Base-by-base conservation (phyloP, 2,113 vertebrate genomes). In the Scalopus aquaticus region DNA sequence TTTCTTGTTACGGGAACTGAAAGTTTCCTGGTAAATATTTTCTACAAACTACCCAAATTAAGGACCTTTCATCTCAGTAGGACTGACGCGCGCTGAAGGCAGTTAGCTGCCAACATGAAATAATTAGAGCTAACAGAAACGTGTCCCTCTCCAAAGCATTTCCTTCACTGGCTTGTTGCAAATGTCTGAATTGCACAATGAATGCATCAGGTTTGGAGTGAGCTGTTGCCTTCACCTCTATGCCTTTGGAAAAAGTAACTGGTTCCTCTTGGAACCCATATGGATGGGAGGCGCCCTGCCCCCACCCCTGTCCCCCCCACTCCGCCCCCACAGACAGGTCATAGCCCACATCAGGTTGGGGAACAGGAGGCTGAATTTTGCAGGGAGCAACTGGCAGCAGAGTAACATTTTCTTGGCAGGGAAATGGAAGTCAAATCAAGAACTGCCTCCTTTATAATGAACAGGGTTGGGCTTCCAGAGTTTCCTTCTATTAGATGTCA, bases 21-120 rank as follows among this genome's bases (percentile, higher is more conserved):
- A 88, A 39, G 64, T 60, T 83, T 76, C 83, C 83, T 73, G 58
- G 51, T 73, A 85, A 69, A 74, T 81, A 82, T 84, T 93, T 95
- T 81, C 79, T 67, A 10, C 22, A 65, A 88, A 81, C 54, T 46
- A 13, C 44, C n/a, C 39, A 42, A 42, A n/a, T 56, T 42, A 37
- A 88, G 76, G 24, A 39, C 12, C 58, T 86, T 64, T 76, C 65
- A 28, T 60, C 35, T 60, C 60, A 28, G 32, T 46, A 26, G 56
- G 51, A 64, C 35, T 42, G 17, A 78, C 24, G 19, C n/a, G 58
- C 12, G 46, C 5, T 0, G 19, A 81, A 62, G 58, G 35, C 24
- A 44, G 76, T 90, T 60, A 49, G 62, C 28, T 60, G 12, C 49
- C 42, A 13, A 15, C 32, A 0, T 44, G 60, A 42, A n/a, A 70